These are phyloP conservation scores for Episyrphus balteatus DNA, from an alignment of 1,140 invertebrate genomes.

Conservation along the genomic window DNA sequence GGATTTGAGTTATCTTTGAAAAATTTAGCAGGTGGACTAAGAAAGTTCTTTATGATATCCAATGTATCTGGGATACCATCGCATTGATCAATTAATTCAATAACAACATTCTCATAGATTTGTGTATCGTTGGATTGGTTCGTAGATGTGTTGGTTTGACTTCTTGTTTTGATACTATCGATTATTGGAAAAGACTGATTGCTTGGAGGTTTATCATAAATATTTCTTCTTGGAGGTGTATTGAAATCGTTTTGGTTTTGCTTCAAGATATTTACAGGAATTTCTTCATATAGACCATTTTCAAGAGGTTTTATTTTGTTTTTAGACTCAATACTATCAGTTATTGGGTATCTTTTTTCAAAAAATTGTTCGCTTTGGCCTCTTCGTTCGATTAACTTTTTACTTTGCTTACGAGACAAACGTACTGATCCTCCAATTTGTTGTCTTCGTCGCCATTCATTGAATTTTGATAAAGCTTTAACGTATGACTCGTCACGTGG, in stretches of 20 bases:
- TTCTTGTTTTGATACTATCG: no score
- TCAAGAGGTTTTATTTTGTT: neutral
- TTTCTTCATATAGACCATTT: neutral
- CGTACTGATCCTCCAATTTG: neutral
- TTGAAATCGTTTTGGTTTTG: no score
- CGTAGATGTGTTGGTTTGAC: no score
- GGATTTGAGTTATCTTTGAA: conserved; percentile 1
- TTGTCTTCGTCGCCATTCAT: conserved; percentile 1
- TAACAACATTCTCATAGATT: no score
- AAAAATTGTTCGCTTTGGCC: neutral
- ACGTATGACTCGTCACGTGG: neutral
- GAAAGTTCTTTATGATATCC: no score
- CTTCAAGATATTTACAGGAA: neutral
- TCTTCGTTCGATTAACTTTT: neutral
- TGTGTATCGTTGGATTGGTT: no score
- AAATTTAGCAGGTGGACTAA: neutral
- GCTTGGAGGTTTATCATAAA: no score
- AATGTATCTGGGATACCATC: neutral
- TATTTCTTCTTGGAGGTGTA: no score
- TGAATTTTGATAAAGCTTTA: neutral
- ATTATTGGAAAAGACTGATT: no score
- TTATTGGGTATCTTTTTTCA: no score
- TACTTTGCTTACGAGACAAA: neutral
- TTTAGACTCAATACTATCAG: neutral
- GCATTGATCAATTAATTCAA: neutral